Conservation (phyloP, 2,113 vertebrate species). For the Pachycephala philippinensis region DNA sequence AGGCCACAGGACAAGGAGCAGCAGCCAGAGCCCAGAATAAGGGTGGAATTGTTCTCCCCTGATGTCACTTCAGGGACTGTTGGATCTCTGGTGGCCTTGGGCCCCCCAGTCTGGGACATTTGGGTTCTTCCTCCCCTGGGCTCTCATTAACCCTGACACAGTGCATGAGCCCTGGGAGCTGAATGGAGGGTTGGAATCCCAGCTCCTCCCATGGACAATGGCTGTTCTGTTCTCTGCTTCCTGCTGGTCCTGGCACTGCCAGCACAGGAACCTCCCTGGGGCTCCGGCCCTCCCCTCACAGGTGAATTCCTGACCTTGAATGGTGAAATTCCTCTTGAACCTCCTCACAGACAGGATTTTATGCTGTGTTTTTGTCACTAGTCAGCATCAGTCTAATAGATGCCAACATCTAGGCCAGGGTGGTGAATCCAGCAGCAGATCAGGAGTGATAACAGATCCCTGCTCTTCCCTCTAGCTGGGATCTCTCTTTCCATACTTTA, state of each 20-base stretch:
- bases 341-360: background rate
- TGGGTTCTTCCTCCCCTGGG: background rate
- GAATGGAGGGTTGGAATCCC: constrained; percentile 13
- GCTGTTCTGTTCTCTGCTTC: constrained; percentile 9
- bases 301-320: background rate
- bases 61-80: background rate
- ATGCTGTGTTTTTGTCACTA: background rate
- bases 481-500: background rate
- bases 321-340: background rate
- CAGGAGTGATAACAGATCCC: background rate
- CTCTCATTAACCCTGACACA: constrained; percentile 20
- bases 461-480: background rate
- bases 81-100: background rate
- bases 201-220: background rate
- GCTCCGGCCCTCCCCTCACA: background rate
- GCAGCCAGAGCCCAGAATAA: background rate
- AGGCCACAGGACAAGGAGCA: background rate
- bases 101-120: background rate
- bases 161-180: background rate
- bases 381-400: background rate
- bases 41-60: constrained; percentile 33
- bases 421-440: background rate
- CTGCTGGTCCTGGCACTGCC: background rate
- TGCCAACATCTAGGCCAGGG: background rate
- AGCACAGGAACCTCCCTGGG: background rate